Conservation (phyloP, 2,888 invertebrate species). For the Cheilosia vernalis region DNA sequence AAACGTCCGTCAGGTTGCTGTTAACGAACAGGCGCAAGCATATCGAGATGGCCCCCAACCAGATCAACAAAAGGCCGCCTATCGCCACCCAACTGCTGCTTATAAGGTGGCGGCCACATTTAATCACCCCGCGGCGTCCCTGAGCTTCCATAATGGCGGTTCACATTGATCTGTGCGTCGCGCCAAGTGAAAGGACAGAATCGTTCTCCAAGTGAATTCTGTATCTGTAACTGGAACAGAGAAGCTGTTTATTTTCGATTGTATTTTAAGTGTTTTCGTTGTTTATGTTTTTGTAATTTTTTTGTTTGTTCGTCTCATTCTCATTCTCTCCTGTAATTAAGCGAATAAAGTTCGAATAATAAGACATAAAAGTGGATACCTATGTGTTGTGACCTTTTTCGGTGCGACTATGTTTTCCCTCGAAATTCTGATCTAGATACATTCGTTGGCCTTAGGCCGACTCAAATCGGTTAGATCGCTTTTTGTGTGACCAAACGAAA, state of each 20-base stretch:
- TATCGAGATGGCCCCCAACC: slow-evolving; percentile 46
- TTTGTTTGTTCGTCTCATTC: slow-evolving; percentile 18
- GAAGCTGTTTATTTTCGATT: slow-evolving; percentile 29
- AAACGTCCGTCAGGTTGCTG: background rate
- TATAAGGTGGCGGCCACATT: slow-evolving; percentile 46
- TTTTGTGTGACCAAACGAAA: background rate
- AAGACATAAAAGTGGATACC: slow-evolving; percentile 37
- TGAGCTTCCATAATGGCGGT: slow-evolving; percentile 59
- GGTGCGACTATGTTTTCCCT: slow-evolving; percentile 41
- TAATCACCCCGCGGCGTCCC: slow-evolving; percentile 56
- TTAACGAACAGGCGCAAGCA: slow-evolving; percentile 1
- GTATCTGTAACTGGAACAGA: slow-evolving; percentile 32
- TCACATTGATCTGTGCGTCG: slow-evolving; percentile 49
- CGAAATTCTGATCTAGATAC: slow-evolving; percentile 57
- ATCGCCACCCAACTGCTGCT: slow-evolving; percentile 29
- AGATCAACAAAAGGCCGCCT: slow-evolving; percentile 58
- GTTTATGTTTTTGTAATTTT: slow-evolving; percentile 31
- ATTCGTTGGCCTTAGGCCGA: slow-evolving; percentile 62
- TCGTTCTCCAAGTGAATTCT: slow-evolving; percentile 33
- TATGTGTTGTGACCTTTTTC: slow-evolving; percentile 61
- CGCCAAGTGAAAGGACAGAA: slow-evolving; percentile 70
- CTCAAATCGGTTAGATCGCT: slow-evolving; percentile 38
- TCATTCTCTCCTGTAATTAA: slow-evolving; percentile 53
- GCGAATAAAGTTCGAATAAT: slow-evolving; percentile 63
- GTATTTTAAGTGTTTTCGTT: slow-evolving; percentile 13